Evolutionary conservation across 2,797 vertebrate genomes (phyloP).

Genomic region (Alca torda): DNA sequence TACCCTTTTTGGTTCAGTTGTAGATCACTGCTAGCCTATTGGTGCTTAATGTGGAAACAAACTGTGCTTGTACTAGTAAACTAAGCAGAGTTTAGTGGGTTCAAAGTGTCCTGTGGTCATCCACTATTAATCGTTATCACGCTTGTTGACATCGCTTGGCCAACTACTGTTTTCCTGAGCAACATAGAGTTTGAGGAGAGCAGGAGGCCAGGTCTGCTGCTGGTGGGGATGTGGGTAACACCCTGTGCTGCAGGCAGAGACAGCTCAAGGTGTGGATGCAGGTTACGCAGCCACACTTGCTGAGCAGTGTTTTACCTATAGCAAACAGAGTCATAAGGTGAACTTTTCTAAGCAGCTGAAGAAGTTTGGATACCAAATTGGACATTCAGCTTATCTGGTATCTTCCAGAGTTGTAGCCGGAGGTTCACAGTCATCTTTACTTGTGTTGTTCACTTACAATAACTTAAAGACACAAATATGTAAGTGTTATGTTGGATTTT

Average conservation of each 20-base stretch:
- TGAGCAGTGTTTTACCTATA: neutral
- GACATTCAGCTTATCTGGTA: neutral
- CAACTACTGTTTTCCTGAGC: neutral
- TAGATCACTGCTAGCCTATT: accelerated
- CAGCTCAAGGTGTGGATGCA: neutral
- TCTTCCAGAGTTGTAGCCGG: neutral
- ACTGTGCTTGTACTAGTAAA: neutral
- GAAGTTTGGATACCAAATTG: neutral
- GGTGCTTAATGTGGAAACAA: neutral
- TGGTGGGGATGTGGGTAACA: neutral
- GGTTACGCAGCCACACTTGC: too few relatives aligned
- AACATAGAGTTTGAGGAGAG: accelerated
- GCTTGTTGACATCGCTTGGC: neutral
- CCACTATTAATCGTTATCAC: neutral
- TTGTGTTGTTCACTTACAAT: neutral
- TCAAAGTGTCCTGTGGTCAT: neutral
- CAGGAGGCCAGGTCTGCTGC: neutral
- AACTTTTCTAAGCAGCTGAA: neutral
- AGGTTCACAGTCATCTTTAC: accelerated
- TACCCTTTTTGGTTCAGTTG: neutral
- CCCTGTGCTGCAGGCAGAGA: neutral
- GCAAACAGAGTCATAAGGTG: neutral
- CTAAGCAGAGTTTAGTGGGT: neutral
- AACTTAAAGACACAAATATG: neutral
- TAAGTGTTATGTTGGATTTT: neutral